Conservation (phyloP, 2,113 vertebrate genomes). For the Polypterus senegalus region DNA sequence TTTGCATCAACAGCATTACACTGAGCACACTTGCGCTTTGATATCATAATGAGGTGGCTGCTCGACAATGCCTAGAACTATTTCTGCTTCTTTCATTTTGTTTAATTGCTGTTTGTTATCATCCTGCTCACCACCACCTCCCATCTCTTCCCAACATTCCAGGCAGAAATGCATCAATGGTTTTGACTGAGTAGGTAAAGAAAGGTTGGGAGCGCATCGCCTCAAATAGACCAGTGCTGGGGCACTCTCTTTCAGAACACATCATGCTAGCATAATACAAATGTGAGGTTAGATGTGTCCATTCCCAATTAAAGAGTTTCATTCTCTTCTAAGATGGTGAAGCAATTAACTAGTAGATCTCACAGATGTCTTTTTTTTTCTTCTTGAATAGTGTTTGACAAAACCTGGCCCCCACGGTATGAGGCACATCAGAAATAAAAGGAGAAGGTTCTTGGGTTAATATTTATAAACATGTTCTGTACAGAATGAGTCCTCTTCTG, state of each 20-base stretch:
- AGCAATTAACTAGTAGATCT: conserved; percentile 1
- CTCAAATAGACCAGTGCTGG: background rate
- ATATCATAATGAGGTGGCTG: no score
- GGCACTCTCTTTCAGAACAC: background rate
- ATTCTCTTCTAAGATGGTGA: conserved; percentile 3
- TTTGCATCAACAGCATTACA: no score
- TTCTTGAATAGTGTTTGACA: background rate
- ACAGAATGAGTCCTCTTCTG: no score
- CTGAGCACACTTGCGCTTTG: no score
- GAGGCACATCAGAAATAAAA: background rate
- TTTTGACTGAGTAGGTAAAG: conserved; percentile 2
- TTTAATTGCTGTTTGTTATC: background rate
- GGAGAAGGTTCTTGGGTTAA: background rate
- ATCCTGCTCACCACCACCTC: no score
- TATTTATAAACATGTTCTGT: no score
- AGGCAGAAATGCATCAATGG: background rate
- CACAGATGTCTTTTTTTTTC: conserved; percentile 3
- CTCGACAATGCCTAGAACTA: background rate
- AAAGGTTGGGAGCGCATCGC: background rate
- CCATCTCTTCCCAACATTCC: background rate
- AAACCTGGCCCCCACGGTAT: background rate
- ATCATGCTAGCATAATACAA: background rate
- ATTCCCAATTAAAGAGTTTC: conserved; percentile 2
- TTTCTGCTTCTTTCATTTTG: background rate
- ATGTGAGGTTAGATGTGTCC: background rate